phyloP scores from a whole-genome alignment of 2,888 invertebrate genomes.

The Apeira syringaria region DNA sequence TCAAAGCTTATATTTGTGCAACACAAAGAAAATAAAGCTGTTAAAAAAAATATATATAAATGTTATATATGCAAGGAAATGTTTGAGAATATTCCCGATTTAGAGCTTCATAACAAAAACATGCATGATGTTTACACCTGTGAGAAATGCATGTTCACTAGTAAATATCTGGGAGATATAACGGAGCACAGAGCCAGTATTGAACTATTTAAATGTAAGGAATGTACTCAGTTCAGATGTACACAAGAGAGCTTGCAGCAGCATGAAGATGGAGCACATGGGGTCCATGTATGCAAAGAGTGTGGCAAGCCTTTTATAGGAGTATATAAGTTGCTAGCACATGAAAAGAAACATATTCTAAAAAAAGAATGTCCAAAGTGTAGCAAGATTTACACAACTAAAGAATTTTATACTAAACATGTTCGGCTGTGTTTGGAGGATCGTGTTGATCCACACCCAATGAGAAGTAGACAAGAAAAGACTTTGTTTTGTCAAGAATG shows the following conservation, averaged over 20 bases:
- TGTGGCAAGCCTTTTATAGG: constrained; percentile 64
- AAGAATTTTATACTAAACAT: constrained; percentile 63
- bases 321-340: constrained; percentile 52
- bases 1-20: constrained; percentile 49
- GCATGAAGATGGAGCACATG: constrained; percentile 52
- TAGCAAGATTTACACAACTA: constrained; percentile 63
- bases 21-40: constrained; percentile 16
- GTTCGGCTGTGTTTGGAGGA: constrained; percentile 61
- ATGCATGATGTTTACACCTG: constrained; percentile 52
- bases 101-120: constrained; percentile 49
- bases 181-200: constrained; percentile 39
- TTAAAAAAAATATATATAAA: constrained; percentile 28
- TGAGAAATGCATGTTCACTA: constrained; percentile 50
- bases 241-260: constrained; percentile 49
- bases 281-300: constrained; percentile 54
- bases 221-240: constrained; percentile 47
- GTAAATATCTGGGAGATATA: constrained; percentile 39
- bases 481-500: constrained; percentile 59
- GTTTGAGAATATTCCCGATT: constrained; percentile 40
- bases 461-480: constrained; percentile 54
- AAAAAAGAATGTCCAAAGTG: constrained; percentile 68
- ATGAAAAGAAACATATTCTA: constrained; percentile 62
- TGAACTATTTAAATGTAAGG: constrained; percentile 48
- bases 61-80: constrained; percentile 48
- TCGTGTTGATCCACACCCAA: constrained; percentile 63